Percentiles rank a stretch among this genome's conserved stretches.
phyloP scores from a whole-genome alignment of 2,797 vertebrate genomes.

The Molothrus aeneus region DNA sequence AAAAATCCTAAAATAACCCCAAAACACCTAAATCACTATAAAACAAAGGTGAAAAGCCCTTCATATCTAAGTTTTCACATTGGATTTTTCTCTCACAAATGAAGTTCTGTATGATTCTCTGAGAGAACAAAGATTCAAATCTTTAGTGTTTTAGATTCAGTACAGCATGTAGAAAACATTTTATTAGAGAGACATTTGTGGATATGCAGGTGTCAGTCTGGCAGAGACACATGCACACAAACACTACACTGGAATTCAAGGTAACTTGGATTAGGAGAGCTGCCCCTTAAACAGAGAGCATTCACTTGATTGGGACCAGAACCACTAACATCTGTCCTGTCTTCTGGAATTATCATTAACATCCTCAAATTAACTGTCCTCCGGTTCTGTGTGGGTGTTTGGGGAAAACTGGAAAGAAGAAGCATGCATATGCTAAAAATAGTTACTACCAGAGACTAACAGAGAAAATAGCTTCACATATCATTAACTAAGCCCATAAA shows the following conservation, averaged over 20 bases:
- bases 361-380: not conserved
- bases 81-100: not conserved
- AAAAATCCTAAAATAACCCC: not conserved
- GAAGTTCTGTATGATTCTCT: not conserved
- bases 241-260: not conserved
- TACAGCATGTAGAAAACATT: not conserved
- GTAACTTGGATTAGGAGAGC: not conserved
- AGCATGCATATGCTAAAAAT: not conserved
- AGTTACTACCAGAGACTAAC: not conserved
- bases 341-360: not conserved
- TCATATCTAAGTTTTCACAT: not conserved
- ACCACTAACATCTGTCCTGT: not conserved
- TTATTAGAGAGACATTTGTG: not conserved
- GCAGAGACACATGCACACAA: not conserved
- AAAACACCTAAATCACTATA: not conserved
- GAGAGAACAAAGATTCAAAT: not conserved
- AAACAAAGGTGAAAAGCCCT: not conserved
- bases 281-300: not conserved
- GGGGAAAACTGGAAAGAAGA: conserved; percentile 29
- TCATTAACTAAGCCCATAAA: not conserved
- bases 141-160: not conserved
- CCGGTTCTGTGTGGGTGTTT: not conserved
- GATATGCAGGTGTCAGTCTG: not conserved
- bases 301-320: not conserved
- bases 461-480: not conserved